Evolutionary conservation across 2,888 invertebrate genomes (phyloP).

Genomic region (Xanthorhoe spadicearia): DNA sequence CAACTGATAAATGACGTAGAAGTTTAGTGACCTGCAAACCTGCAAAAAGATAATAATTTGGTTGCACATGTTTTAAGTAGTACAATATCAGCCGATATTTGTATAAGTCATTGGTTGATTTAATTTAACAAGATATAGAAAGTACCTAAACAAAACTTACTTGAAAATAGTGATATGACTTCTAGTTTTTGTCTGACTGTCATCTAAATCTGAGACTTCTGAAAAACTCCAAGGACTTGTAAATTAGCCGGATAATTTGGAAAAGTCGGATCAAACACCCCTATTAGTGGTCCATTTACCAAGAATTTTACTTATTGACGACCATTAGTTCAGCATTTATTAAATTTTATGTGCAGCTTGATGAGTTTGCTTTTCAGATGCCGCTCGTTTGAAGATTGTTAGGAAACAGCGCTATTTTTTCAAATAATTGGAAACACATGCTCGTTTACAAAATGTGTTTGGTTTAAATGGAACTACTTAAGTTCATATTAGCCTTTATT

Average conservation of each 20-base stretch:
- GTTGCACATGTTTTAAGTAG: not conserved
- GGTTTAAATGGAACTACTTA: conserved; percentile 27
- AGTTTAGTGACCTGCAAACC: too few species aligned
- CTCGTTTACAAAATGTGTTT: conserved; percentile 33
- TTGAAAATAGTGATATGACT: too few species aligned
- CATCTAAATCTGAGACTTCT: not conserved
- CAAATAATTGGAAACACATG: conserved; percentile 33
- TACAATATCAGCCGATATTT: too few species aligned
- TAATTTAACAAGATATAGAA: too few species aligned
- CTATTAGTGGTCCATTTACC: conserved; percentile 52
- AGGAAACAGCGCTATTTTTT: conserved; percentile 34
- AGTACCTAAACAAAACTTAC: too few species aligned
- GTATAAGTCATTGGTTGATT: too few species aligned
- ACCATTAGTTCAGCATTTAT: conserved; percentile 60
- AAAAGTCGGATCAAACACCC: conserved; percentile 1
- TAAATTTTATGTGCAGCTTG: conserved; percentile 46
- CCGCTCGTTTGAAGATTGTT: conserved; percentile 33
- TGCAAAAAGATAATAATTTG: not conserved
- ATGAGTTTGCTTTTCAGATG: conserved; percentile 40
- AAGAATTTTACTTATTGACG: conserved; percentile 61
- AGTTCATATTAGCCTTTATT: not conserved
- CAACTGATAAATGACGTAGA: too few species aligned
- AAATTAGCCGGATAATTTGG: not conserved
- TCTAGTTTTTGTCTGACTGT: too few species aligned
- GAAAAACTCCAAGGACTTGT: not conserved